A percentile compares a stretch with the other conserved stretches of the same genome.
Evolutionary conservation across 2,888 invertebrate species (phyloP).

Genomic region (Eubasilissa splendida): DNA sequence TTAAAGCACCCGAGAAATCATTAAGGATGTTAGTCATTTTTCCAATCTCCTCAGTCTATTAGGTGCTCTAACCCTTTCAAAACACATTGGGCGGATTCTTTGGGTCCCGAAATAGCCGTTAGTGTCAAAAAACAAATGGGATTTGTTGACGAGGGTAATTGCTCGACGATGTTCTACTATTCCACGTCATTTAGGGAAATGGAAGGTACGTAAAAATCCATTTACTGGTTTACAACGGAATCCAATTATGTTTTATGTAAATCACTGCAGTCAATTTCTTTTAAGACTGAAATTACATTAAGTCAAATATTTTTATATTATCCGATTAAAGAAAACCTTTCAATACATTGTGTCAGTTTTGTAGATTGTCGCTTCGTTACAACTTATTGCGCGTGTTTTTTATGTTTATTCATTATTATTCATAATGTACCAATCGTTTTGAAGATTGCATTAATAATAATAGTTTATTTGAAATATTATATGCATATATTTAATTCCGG

Average conservation of each 20-base stretch:
- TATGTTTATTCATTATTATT: no score
- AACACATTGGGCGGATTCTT: constrained; percentile 44
- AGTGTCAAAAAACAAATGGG: constrained; percentile 53
- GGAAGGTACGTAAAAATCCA: constrained; percentile 37
- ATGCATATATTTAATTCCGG: no score
- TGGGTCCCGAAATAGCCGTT: constrained; percentile 52
- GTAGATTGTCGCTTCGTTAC: no score
- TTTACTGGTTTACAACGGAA: constrained; percentile 19
- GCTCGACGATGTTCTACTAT: constrained; percentile 44
- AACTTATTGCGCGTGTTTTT: no score
- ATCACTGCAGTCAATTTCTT: constrained; percentile 1
- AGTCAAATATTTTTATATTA: no score
- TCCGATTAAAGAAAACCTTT: no score
- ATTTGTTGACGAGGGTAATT: constrained; percentile 50
- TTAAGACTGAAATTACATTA: no score
- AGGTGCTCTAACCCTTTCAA: constrained; percentile 22
- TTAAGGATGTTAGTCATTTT: constrained; percentile 22
- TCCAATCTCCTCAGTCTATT: constrained; percentile 24
- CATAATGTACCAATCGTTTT: no score
- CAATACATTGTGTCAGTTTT: no score
- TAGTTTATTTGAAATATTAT: no score
- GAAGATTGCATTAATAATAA: no score
- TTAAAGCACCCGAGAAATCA: not conserved
- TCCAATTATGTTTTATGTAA: constrained; percentile 26
- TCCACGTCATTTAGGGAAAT: constrained; percentile 39